Evolutionary conservation across 2,797 vertebrate species (phyloP), one percentile per base, ranked within the genome.

Genomic region (Scleropages formosus): DNA sequence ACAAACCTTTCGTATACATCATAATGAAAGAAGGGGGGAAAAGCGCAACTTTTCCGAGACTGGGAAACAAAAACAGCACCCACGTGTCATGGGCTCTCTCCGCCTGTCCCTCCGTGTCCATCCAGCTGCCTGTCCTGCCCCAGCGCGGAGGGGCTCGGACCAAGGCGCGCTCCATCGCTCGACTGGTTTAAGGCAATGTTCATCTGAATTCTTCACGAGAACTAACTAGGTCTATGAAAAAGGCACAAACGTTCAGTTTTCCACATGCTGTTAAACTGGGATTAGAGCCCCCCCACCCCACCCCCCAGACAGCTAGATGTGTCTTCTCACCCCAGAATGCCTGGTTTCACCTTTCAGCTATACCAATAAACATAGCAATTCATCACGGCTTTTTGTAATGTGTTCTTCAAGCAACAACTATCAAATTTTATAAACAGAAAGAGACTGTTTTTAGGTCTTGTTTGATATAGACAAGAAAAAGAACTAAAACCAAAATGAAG

Each of bases 181-280:
- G 88, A 84, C 83, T 89, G 85, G 91, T 89, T 93, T 96, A 98
- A 98, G 96, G 96, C 96, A 95, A 94, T 89, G 90, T 91, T 95
- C 92, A 93, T 94, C 90, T 89, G 88, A 93, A 91, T 91, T 93
- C 90, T 90, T 92, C 85, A 88, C 85, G 79, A 88, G 87, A 91
- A 90, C 89, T 92, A 92, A 92, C 88, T 88, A 85, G 88, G 89
- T 90, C 91, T 90, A 78, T 79, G 59, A 77, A 70, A 90, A 97
- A 97, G 96, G 95, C 95, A 98, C 95, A 88, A 94, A 93, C 88
- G 90, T 85, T 81, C 91, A 86, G 85, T 92, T 90, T 93, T 90
- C 75, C 92, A 85, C 82, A 88, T 82, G 90, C 92, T 91, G 88
- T 76, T 86, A 82, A 84, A 78, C 80, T 77, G 49, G 85, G 87